Base-by-base conservation (phyloP, 2,113 vertebrate genomes). In the Hippocampus guttulatus region DNA sequence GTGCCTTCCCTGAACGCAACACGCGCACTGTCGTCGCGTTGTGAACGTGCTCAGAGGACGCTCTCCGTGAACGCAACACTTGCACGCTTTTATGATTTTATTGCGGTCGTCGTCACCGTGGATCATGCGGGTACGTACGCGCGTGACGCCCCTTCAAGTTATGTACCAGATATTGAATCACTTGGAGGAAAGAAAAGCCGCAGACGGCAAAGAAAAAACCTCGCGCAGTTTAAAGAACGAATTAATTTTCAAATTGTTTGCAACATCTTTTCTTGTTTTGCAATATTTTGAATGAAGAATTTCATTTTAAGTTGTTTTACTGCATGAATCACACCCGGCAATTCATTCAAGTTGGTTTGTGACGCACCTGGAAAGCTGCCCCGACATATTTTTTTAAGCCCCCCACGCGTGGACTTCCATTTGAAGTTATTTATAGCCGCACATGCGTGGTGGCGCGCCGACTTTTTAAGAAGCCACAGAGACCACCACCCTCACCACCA, bases 351-450 rank as follows among this genome's bases (percentile, higher is more conserved):
- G 58, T 33, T 61, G 2, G 15, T 61, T 7, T 3, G 63, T 85
- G 85, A 87, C 88, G 83, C 90, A 90, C 85, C 87, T 90, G 87
- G 90, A 87, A 38, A 61, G 77, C 80, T 45, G 80, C 84, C 41
- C 2, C 8, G n/a, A 47, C 63, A 25, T 43, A 38, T 23, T 41
- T 63, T 63, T 43, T 45, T 30, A 8, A 18, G 27, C 27, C 15
- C 27, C 58, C 80, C 79, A 76, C 76, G 81, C 74, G 79, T 71
- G 81, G 86, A 82, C 79, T 66, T 86, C 80, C 81, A 80, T 84
- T 84, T 85, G 84, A 81, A 78, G 81, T 83, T 84, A 82, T 88
- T 89, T 82, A 84, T 88, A 85, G 81, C 79, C 75, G 43, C 84
- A 71, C 73, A 78, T 40, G 77, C 81, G 76, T 64, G 63, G 58